These are phyloP conservation scores for Ginglymostoma cirratum DNA, from an alignment of 2,113 vertebrate species.

Conservation along the genomic window DNA sequence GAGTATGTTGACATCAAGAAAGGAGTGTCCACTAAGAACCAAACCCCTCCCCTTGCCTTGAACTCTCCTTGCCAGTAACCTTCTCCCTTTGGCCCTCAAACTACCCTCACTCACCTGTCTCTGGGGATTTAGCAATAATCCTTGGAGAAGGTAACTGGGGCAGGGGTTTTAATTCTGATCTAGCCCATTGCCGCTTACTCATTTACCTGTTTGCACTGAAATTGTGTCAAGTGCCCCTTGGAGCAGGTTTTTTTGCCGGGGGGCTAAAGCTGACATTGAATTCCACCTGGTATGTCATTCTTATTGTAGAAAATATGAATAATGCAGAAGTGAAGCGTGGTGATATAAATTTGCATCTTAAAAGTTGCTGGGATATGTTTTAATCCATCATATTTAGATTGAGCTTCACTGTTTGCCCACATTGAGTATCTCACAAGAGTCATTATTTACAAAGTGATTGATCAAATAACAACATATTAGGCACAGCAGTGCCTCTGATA, in stretches of 20 bases:
- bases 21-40: background rate
- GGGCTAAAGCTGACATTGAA: no score
- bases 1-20: background rate
- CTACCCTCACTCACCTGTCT: no score
- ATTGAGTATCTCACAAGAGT: background rate
- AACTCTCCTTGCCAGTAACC: no score
- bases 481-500: background rate
- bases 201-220: no score
- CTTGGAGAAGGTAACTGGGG: no score
- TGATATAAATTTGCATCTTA: background rate
- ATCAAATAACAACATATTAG: background rate
- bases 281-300: background rate
- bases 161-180: no score
- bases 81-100: no score
- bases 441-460: constrained; percentile 10
- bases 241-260: no score
- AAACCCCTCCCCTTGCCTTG: no score
- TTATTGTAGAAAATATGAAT: background rate
- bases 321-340: background rate
- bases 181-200: no score
- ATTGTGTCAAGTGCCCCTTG: no score
- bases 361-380: background rate
- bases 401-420: background rate
- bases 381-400: background rate
- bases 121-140: no score